Conservation (phyloP, 2,113 vertebrate species). For the Condylura cristata region DNA sequence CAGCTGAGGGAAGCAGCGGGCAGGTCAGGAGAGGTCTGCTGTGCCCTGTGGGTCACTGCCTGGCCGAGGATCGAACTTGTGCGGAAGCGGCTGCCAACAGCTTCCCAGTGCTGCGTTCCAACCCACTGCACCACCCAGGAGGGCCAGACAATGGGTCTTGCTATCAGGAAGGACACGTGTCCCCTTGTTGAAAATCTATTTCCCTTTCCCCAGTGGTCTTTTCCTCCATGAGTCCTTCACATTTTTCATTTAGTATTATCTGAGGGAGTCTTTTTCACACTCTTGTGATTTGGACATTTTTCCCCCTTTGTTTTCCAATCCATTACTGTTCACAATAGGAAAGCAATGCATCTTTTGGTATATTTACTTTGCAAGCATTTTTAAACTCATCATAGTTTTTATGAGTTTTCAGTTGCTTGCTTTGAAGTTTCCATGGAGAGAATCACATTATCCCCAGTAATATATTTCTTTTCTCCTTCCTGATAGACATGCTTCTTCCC, state of each 20-base stretch:
- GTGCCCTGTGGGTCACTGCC: too few relatives aligned
- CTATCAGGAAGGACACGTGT: background rate
- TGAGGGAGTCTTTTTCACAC: background rate
- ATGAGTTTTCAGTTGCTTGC: background rate
- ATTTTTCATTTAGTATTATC: background rate
- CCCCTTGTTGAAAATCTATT: background rate
- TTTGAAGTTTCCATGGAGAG: constrained; percentile 1
- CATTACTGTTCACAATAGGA: background rate
- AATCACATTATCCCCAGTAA: background rate
- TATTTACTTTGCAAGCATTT: background rate
- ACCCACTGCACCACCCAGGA: too few relatives aligned
- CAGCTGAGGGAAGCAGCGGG: too few relatives aligned
- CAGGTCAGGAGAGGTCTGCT: too few relatives aligned
- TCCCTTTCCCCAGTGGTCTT: background rate
- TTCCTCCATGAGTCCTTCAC: background rate
- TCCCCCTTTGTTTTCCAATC: background rate
- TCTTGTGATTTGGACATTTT: background rate
- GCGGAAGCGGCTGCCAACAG: too few relatives aligned
- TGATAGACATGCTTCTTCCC: background rate
- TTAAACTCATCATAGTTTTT: background rate
- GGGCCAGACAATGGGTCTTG: background rate
- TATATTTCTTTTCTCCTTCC: background rate
- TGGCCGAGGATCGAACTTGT: too few relatives aligned
- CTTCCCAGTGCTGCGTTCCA: too few relatives aligned
- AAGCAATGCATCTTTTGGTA: background rate